A percentile compares a stretch with the other conserved stretches of the same genome.
phyloP scores from a whole-genome alignment of 2,113 vertebrate species.

The Leuciscus idus region DNA sequence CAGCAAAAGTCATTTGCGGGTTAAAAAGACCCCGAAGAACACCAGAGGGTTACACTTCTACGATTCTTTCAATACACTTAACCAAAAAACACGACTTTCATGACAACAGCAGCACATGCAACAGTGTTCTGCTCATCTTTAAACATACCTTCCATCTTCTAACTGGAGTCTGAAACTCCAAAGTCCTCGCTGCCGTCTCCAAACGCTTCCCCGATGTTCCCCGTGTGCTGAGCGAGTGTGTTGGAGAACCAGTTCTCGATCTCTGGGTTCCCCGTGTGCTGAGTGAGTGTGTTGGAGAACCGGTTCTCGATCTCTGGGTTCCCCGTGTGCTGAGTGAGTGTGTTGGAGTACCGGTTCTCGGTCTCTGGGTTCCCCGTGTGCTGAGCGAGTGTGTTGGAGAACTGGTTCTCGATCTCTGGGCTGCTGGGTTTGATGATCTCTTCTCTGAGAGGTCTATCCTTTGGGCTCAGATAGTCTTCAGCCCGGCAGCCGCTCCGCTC shows the following conservation, averaged over 20 bases:
- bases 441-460: constrained; percentile 76
- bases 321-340: too few relatives aligned
- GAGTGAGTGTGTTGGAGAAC: constrained; percentile 63
- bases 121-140: background rate
- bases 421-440: constrained; percentile 74
- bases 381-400: too few relatives aligned
- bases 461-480: constrained; percentile 76
- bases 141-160: constrained; percentile 69
- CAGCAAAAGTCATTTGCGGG: too few relatives aligned
- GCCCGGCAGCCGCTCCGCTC: constrained; percentile 61
- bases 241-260: constrained; percentile 69
- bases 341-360: too few relatives aligned
- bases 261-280: constrained; percentile 65
- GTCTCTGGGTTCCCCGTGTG: too few relatives aligned
- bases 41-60: too few relatives aligned
- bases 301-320: too few relatives aligned
- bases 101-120: background rate
- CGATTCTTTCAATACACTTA: background rate
- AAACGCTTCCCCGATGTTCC: constrained; percentile 73
- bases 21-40: too few relatives aligned
- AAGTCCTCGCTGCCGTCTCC: constrained; percentile 74
- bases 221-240: constrained; percentile 65
- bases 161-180: constrained; percentile 77
- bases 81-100: background rate
- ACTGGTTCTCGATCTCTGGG: constrained; percentile 73